Base-by-base conservation (phyloP, 2,888 invertebrate species). In the Drosophila formosana region DNA sequence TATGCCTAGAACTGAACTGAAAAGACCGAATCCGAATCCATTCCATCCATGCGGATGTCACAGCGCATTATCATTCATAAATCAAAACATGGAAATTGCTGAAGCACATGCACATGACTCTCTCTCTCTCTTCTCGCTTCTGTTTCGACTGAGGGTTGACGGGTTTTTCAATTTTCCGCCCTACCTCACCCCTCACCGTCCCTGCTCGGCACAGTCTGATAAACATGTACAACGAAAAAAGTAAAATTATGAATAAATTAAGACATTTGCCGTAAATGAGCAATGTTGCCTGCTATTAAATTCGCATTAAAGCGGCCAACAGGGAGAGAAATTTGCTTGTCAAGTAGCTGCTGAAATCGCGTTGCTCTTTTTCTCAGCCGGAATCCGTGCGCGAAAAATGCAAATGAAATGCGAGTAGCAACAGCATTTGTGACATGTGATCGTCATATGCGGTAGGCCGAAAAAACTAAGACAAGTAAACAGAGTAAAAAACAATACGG, bases 51-150 rank as follows among this genome's bases (percentile, higher is more conserved):
- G 37, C 55, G 73, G 65, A 80, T 89, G 91, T 90, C 91, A 90
- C 79, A 85, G 82, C 89, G 76, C 82, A 91, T 91, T 91, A 90
- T 89, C 88, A 85, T 90, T 90, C 91, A 91, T 91, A 90, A 91
- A 91, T 91, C 91, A 90, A 81, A 88, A 86, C 83, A 89, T 82
- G 84, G 66, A 90, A 91, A 91, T 90, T 90, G 90, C 84, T 89
- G 77, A 80, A 66, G 62, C 71, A 62, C 67, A 58, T 61, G 34
- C 45, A 46, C 45, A 26, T 49, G 64, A 55, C 25, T 62, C 58
- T 66, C 58, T 45, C 25, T 62, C 58, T 66, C 58, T 45, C 28
- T 8, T 30, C 8, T 18, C 7, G 18, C 23, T 43, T 26, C 5
- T 25, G 6, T 11, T 32, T 4, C 11, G 13, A 5, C 39, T 51